Percentiles rank a stretch among this genome's conserved stretches.
Conservation (phyloP, 1,140 invertebrate genomes). For the Lordiphosa stackelbergi region DNA sequence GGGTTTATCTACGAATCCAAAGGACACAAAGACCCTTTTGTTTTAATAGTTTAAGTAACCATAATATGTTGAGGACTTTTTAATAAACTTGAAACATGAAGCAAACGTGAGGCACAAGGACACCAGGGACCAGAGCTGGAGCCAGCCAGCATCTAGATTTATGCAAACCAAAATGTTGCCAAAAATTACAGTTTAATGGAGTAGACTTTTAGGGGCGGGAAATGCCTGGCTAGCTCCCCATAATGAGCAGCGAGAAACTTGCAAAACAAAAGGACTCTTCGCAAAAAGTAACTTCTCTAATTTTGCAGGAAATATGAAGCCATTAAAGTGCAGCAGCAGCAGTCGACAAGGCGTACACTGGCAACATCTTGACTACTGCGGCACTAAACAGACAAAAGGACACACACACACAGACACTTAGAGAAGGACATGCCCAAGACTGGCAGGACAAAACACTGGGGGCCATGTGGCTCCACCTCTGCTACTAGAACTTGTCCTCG, state of each 20-base stretch:
- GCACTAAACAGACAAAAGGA: constrained; percentile 20
- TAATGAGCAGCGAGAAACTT: constrained; percentile 66
- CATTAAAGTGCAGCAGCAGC: constrained; percentile 61
- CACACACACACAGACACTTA: constrained; percentile 26
- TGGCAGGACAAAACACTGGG: background rate
- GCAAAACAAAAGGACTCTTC: constrained; percentile 22
- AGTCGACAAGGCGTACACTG: constrained; percentile 50
- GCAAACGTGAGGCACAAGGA: constrained; percentile 52
- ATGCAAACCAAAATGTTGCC: constrained; percentile 75
- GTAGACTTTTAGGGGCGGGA: constrained; percentile 35
- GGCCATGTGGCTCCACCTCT: constrained; percentile 37
- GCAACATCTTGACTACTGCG: constrained; percentile 68
- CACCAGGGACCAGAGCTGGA: constrained; percentile 21
- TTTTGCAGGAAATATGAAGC: constrained; percentile 76
- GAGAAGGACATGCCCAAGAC: background rate
- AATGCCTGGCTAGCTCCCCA: constrained; percentile 26
- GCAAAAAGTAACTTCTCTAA: constrained; percentile 70
- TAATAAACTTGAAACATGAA: constrained; percentile 73
- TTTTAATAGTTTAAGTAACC: constrained; percentile 76
- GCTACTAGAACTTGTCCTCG: constrained; percentile 60
- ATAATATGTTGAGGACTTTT: constrained; percentile 75
- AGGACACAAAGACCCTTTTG: constrained; percentile 44
- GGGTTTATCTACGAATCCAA: constrained; percentile 14
- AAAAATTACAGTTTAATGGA: constrained; percentile 77
- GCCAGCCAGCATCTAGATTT: constrained; percentile 52